Conservation (phyloP, 2,888 invertebrate genomes). For the Trichopria drosophilae region DNA sequence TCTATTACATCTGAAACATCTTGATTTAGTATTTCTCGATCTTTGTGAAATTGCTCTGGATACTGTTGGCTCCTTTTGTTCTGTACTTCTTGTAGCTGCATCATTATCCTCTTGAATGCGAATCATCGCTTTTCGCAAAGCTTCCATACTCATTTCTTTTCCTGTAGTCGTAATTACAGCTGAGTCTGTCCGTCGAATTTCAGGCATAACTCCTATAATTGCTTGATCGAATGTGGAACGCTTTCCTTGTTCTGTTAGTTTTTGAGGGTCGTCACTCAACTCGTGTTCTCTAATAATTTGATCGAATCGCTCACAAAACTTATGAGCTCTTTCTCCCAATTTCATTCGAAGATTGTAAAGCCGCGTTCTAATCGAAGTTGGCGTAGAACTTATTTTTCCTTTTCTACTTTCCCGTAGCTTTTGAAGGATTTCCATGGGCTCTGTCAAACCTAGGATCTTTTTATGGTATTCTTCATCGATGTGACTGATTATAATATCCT, state of each 20-base stretch:
- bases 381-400: too few species aligned
- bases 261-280: too few species aligned
- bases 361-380: conserved; percentile 24
- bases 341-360: conserved; percentile 19
- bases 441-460: conserved; percentile 28
- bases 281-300: conserved; percentile 30
- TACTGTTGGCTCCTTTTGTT: conserved; percentile 14
- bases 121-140: conserved; percentile 24
- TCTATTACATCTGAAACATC: conserved; percentile 29
- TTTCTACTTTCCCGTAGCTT: conserved; percentile 18
- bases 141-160: conserved; percentile 28
- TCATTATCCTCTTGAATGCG: too few species aligned
- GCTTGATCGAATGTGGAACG: conserved; percentile 32
- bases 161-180: conserved; percentile 27
- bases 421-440: conserved; percentile 25
- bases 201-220: conserved; percentile 26
- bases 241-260: conserved; percentile 24
- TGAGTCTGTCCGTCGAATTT: conserved; percentile 27
- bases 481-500: conserved; percentile 29
- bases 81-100: conserved; percentile 8
- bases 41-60: conserved; percentile 14
- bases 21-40: too few species aligned
- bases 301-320: conserved; percentile 27
- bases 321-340: conserved; percentile 24
- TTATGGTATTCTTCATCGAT: too few species aligned